Conservation (phyloP, 2,113 vertebrate genomes). For the Panthera leo region DNA sequence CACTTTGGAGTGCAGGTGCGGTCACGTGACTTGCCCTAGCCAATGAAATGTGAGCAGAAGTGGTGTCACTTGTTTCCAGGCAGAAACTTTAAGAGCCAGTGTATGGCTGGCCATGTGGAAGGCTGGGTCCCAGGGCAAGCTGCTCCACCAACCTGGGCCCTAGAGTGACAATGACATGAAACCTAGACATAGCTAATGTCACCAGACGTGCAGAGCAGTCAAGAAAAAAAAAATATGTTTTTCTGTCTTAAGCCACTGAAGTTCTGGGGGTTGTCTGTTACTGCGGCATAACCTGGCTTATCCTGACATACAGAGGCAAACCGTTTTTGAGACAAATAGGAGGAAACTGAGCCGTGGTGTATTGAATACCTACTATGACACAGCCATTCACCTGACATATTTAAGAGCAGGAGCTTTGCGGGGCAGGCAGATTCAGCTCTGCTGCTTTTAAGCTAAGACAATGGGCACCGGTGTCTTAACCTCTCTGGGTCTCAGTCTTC, state of each 20-base stretch:
- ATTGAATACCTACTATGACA: accelerated
- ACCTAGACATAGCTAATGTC: not conserved
- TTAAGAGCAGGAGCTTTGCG: not conserved
- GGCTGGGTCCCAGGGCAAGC: not conserved
- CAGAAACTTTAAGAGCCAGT: not conserved
- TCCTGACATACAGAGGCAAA: not conserved
- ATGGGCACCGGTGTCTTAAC: too few relatives aligned
- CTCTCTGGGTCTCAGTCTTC: not conserved
- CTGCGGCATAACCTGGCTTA: not conserved
- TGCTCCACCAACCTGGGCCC: not conserved
- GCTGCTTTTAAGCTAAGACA: not conserved
- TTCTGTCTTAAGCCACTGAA: not conserved
- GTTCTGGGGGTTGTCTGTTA: not conserved
- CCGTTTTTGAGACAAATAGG: not conserved
- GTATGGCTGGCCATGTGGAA: not conserved
- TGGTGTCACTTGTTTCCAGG: not conserved
- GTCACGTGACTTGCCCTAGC: not conserved
- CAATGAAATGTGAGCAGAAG: not conserved
- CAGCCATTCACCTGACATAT: accelerated
- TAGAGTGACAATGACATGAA: not conserved
- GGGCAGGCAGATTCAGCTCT: not conserved
- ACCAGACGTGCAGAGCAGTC: not conserved
- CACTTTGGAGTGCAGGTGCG: not conserved
- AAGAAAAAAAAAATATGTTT: not conserved
- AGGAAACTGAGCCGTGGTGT: accelerated